Conservation (phyloP, 2,888 invertebrate genomes). For the Nineta flava region DNA sequence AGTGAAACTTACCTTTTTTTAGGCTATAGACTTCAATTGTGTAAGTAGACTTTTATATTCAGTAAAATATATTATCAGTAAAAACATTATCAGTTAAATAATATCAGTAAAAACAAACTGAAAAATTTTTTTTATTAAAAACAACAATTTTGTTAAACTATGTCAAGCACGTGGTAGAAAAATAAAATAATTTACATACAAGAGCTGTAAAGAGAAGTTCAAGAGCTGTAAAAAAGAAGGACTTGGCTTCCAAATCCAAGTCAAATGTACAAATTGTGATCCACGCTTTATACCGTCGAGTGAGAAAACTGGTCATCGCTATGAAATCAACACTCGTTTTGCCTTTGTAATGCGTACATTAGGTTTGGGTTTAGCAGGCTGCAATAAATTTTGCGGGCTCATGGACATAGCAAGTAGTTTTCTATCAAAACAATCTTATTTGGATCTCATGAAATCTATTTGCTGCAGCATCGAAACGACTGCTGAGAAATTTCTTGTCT, state of each 20-base stretch:
- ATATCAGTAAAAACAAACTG: too few relatives aligned
- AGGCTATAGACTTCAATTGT: too few relatives aligned
- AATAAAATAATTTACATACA: too few relatives aligned
- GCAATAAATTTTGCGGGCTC: slow-evolving; percentile 10
- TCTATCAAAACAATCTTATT: slow-evolving; percentile 6
- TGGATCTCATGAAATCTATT: slow-evolving; percentile 8
- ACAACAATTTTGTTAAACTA: too few relatives aligned
- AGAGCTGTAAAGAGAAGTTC: neutral
- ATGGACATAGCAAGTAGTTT: slow-evolving; percentile 12
- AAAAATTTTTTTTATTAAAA: too few relatives aligned
- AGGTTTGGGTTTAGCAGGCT: slow-evolving; percentile 10
- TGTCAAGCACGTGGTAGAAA: too few relatives aligned
- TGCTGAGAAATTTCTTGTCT: neutral
- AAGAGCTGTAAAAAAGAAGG: neutral
- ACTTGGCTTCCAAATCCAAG: neutral
- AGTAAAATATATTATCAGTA: too few relatives aligned
- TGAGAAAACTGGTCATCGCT: neutral
- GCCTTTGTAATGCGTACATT: slow-evolving; percentile 12
- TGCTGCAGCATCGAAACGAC: slow-evolving; percentile 4
- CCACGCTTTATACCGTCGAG: neutral
- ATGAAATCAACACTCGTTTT: slow-evolving; percentile 4
- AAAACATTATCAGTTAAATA: too few relatives aligned
- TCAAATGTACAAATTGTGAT: neutral
- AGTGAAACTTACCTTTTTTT: too few relatives aligned
- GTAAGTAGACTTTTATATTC: too few relatives aligned